These are phyloP conservation scores for Gyrodactylus salaris DNA, from an alignment of 1,140 invertebrate genomes.

Conservation along the genomic window DNA sequence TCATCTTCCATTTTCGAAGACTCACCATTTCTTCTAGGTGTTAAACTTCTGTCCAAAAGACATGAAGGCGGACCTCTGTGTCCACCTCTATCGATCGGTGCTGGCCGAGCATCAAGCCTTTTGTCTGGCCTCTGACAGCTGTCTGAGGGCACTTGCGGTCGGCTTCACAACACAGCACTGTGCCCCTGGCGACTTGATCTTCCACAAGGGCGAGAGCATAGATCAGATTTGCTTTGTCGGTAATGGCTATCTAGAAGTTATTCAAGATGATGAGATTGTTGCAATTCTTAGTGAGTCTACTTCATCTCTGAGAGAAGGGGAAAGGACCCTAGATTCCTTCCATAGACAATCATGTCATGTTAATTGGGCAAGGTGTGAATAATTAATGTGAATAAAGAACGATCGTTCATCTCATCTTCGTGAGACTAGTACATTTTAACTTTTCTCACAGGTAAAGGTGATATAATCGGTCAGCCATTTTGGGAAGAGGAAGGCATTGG, in stretches of 20 bases:
- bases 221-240: constrained; percentile 96
- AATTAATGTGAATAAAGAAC: no score
- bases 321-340: no score
- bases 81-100: constrained; percentile 93
- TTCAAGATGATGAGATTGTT: constrained; percentile 97
- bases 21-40: constrained; percentile 29
- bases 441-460: constrained; percentile 51
- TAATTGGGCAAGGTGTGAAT: no score
- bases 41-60: constrained; percentile 98
- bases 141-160: constrained; percentile 79
- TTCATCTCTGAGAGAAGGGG: no score
- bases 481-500: constrained; percentile 84
- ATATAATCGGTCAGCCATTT: constrained; percentile 94
- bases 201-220: constrained; percentile 51
- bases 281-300: constrained; percentile 42
- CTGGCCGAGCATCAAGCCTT: constrained; percentile 99
- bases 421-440: no score
- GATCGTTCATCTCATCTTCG: no score
- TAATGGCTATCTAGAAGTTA: constrained; percentile 84
- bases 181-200: constrained; percentile 20
- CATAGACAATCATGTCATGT: no score
- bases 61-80: constrained; percentile 99
- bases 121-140: constrained; percentile 77
- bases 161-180: constrained; percentile 34
- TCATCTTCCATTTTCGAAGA: no score